Percentiles rank a stretch among this genome's conserved stretches.
These are phyloP conservation scores for Cherax destructor DNA, from an alignment of 1,140 invertebrate genomes.

Conservation along the genomic window DNA sequence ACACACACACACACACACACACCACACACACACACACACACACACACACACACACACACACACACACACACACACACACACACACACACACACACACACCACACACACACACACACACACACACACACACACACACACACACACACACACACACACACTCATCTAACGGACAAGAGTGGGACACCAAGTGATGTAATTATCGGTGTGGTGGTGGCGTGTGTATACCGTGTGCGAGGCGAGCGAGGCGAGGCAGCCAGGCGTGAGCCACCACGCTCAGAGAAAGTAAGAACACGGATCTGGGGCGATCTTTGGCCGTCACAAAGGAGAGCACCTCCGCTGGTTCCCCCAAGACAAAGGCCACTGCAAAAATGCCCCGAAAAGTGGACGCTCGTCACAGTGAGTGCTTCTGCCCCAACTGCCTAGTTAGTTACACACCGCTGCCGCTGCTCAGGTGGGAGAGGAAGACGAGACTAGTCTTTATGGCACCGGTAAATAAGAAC, in stretches of 20 bases:
- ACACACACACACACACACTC: neutral
- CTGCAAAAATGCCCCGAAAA: neutral
- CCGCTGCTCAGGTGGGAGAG: neutral
- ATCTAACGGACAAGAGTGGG: too few relatives aligned
- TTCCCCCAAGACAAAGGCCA: neutral
- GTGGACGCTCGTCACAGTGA: neutral
- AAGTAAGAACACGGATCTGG: neutral
- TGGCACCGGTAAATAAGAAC: neutral
- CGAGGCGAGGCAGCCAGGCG: neutral
- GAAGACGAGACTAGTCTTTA: neutral
- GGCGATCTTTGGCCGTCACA: neutral
- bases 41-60: too few relatives aligned
- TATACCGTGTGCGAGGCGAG: too few relatives aligned
- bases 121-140: neutral
- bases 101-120: slow-evolving; percentile 21
- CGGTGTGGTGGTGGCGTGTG: too few relatives aligned
- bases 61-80: too few relatives aligned
- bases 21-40: too few relatives aligned
- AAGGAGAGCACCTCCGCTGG: neutral
- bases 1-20: too few relatives aligned
- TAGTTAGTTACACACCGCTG: neutral
- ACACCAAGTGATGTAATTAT: too few relatives aligned
- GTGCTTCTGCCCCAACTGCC: neutral
- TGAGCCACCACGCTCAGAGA: neutral
- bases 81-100: too few relatives aligned